phyloP scores from a whole-genome alignment of 2,113 vertebrate genomes.

The Dinomys branickii region DNA sequence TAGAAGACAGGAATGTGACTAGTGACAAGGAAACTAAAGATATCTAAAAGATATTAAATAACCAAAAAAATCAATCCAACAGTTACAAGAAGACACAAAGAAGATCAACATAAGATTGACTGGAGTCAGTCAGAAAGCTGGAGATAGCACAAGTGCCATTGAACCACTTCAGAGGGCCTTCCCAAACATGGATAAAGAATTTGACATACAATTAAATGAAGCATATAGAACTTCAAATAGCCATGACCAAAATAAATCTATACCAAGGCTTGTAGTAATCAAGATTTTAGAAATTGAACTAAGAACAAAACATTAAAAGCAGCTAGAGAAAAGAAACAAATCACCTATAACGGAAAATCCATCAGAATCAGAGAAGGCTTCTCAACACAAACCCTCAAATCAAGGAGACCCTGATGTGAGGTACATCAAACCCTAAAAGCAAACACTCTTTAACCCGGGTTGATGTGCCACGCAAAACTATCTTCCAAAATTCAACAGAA shows the following conservation, averaged over 20 bases:
- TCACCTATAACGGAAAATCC: neutral
- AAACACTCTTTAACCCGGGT: neutral
- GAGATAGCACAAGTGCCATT: neutral
- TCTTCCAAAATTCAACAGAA: neutral
- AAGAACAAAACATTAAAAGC: neutral
- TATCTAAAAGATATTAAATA: neutral
- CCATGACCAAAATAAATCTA: neutral
- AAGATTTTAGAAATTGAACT: neutral
- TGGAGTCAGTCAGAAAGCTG: neutral
- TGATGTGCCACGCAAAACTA: neutral
- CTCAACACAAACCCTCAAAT: neutral
- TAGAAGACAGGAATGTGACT: neutral
- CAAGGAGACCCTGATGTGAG: neutral
- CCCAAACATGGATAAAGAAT: neutral
- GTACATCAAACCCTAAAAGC: neutral
- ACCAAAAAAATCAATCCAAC: neutral
- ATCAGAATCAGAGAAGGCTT: neutral
- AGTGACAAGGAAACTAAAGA: neutral
- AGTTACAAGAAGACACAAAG: neutral
- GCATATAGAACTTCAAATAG: neutral
- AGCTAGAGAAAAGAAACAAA: neutral
- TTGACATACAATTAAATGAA: neutral
- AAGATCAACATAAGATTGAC: neutral
- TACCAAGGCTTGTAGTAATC: neutral
- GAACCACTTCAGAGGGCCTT: neutral